Evolutionary conservation across 2,113 vertebrate genomes (phyloP), one percentile per base, ranked within the genome.

Genomic region (Chauna torquata): DNA sequence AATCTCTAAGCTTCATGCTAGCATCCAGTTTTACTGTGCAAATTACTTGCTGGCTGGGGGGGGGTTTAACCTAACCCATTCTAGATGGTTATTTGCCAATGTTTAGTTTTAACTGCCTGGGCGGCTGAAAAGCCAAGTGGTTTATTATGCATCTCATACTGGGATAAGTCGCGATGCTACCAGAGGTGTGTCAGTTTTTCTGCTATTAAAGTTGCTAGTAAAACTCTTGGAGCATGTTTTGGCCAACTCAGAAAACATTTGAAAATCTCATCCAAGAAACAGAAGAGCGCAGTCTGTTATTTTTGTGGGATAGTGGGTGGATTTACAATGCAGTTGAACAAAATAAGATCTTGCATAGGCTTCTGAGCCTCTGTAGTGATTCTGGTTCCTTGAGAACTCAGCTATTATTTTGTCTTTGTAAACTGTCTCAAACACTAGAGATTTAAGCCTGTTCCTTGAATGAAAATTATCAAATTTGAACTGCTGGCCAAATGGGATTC

Each of bases 201-300:
- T 96, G 58, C 49, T 90, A 40, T 68, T 94, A 23, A 61, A 83
- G 68, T 62, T 83, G 64, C 62, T 94, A 58, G 88, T 88, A 93
- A 83, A 86, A 92, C 70, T 77, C 92, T 82, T 88, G 59, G 71
- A 92, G 25, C 24, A 1, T 85, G 28, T 96, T 92, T 86, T 94
- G 85, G 85, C 82, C 93, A 88, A 20, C 87, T 70, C 19, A 70
- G 79, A 95, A 95, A 89, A 50, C 77, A 54, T 61, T 95, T 87
- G 74, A 85, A 76, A 93, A 90, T 90, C 87, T 93, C 11, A 2
- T 93, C 93, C 93, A 95, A 96, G 94, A 91, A 96, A 57, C 66
- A 92, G 92, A 91, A 90, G 69, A 96, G 87, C 57, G 70, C 92
- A 80, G 34, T 97, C 90, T 97, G 93, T 92, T 96, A 90, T 83